Percentiles rank a stretch among this genome's conserved stretches.
Conservation (phyloP, 2,113 vertebrate species). For the Aptenodytes forsteri region DNA sequence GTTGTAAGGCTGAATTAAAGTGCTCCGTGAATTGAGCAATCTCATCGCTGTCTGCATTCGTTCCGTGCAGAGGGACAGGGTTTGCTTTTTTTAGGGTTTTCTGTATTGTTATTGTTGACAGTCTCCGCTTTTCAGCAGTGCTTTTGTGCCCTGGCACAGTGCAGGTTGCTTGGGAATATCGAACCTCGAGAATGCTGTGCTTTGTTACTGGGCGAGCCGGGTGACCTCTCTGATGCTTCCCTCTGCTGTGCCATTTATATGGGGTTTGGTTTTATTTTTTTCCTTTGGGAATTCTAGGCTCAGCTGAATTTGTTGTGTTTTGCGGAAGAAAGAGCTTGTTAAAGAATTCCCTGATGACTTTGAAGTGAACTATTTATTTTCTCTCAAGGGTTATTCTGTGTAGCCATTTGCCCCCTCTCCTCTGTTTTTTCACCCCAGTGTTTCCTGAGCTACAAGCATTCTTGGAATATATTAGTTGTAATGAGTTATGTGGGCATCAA, state of each 20-base stretch:
- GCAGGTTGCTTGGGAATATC: slow-evolving; percentile 31
- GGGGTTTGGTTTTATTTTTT: slow-evolving; percentile 28
- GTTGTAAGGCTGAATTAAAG: not conserved
- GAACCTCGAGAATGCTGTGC: not conserved
- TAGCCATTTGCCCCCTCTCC: slow-evolving; percentile 40
- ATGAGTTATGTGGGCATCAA: slow-evolving; percentile 70
- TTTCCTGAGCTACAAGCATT: slow-evolving; percentile 65
- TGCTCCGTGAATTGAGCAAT: not conserved
- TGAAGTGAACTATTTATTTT: slow-evolving; percentile 64
- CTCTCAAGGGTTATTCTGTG: slow-evolving; percentile 44
- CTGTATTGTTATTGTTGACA: not conserved
- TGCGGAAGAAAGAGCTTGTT: slow-evolving; percentile 44
- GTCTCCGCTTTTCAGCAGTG: not conserved
- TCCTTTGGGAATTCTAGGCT: slow-evolving; percentile 21
- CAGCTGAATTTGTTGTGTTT: slow-evolving; percentile 34
- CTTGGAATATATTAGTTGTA: slow-evolving; percentile 69
- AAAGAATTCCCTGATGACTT: slow-evolving; percentile 62
- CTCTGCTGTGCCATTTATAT: not conserved
- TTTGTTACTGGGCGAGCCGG: not conserved
- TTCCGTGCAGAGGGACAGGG: not conserved
- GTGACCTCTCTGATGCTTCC: not conserved
- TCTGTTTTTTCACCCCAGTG: slow-evolving; percentile 45
- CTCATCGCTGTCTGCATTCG: not conserved
- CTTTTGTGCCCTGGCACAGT: slow-evolving; percentile 8
- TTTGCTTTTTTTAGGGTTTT: not conserved